Evolutionary conservation across 2,888 invertebrate species (phyloP).

Genomic region (Eupithecia pulchellata): DNA sequence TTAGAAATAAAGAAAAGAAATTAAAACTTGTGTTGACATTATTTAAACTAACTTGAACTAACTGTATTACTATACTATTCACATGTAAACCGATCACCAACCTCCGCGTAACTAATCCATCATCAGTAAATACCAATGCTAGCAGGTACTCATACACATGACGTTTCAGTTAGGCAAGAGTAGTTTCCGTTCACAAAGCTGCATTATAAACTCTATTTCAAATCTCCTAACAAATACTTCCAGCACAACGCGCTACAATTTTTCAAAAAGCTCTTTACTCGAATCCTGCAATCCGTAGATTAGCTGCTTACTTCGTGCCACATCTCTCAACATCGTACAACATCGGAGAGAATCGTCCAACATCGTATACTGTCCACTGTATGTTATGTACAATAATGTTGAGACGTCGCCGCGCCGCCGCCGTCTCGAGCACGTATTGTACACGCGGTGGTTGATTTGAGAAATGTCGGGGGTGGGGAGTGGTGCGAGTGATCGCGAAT

Average conservation of each 20-base stretch:
- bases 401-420: too few relatives aligned
- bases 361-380: constrained; percentile 11
- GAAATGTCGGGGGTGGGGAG: constrained; percentile 18
- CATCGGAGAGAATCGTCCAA: constrained; percentile 11
- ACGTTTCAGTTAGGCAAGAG: neutral
- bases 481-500: constrained; percentile 22
- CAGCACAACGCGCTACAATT: neutral
- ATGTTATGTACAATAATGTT: constrained; percentile 22
- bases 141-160: neutral
- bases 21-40: too few relatives aligned
- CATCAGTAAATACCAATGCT: neutral
- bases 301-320: constrained; percentile 17
- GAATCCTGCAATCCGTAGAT: constrained; percentile 12
- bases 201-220: neutral
- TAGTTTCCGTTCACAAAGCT: neutral
- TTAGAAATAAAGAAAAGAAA: too few relatives aligned
- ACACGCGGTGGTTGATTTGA: constrained; percentile 30
- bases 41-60: too few relatives aligned
- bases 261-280: constrained; percentile 9
- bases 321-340: neutral
- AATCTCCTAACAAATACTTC: neutral
- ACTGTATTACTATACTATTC: too few relatives aligned
- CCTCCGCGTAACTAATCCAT: neutral
- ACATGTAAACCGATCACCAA: neutral
- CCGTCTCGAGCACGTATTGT: constrained; percentile 30